phyloP scores from a whole-genome alignment of 2,888 invertebrate genomes.

The Mongoloraphidia duomilia region DNA sequence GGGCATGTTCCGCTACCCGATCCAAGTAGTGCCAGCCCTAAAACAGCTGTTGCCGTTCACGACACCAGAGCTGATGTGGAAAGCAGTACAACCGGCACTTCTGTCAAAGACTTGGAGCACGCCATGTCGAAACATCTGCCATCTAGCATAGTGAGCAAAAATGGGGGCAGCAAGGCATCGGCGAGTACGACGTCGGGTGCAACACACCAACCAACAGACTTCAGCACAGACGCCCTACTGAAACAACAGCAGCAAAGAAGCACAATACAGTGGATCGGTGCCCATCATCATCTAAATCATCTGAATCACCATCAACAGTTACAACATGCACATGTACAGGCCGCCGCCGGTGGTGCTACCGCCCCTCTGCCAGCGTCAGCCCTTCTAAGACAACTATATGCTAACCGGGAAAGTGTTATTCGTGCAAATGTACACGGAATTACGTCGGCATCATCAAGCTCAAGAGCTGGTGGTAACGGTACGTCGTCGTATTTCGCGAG shows the following conservation, averaged over 20 bases:
- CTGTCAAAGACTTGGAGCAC: slow-evolving; percentile 86
- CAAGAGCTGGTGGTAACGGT: slow-evolving; percentile 20
- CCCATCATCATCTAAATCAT: slow-evolving; percentile 52
- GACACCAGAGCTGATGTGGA: slow-evolving; percentile 25
- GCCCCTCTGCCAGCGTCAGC: slow-evolving; percentile 73
- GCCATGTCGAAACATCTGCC: slow-evolving; percentile 94
- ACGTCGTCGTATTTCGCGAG: slow-evolving; percentile 29
- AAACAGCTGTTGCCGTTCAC: slow-evolving; percentile 28
- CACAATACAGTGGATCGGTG: slow-evolving; percentile 89
- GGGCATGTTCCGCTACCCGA: slow-evolving; percentile 35
- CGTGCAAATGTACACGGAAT: slow-evolving; percentile 65
- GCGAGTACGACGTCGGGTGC: slow-evolving; percentile 38
- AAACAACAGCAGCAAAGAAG: slow-evolving; percentile 68
- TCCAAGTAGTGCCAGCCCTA: slow-evolving; percentile 31
- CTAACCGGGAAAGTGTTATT: slow-evolving; percentile 89
- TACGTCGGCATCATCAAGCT: slow-evolving; percentile 29
- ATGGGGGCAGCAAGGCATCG: slow-evolving; percentile 34
- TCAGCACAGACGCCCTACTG: slow-evolving; percentile 70
- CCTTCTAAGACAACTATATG: slow-evolving; percentile 76
- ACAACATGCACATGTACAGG: slow-evolving; percentile 27
- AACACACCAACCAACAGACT: slow-evolving; percentile 67
- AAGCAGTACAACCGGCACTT: slow-evolving; percentile 30
- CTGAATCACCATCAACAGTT: slow-evolving; percentile 43
- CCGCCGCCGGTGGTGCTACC: slow-evolving; percentile 34
- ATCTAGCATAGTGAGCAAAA: slow-evolving; percentile 34